Conservation (phyloP, 2,113 vertebrate genomes). For the Gymnobelideus leadbeateri region DNA sequence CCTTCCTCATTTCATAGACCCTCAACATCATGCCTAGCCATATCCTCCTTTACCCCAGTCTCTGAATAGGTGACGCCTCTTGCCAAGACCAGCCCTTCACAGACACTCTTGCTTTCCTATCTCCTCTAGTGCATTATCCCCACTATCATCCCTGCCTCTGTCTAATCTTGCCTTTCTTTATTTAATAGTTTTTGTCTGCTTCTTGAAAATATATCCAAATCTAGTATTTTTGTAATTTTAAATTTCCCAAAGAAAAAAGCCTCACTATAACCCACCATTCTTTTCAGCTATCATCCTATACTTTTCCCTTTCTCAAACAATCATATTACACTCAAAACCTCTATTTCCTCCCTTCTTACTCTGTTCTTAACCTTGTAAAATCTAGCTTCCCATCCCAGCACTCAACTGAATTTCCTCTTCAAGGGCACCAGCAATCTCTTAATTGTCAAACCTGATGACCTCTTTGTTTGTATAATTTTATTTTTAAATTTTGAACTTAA, state of each 20-base stretch:
- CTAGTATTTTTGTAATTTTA: neutral
- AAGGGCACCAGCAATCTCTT: too few relatives aligned
- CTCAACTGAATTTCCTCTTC: neutral
- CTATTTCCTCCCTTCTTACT: neutral
- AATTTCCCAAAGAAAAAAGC: too few relatives aligned
- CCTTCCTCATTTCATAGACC: neutral
- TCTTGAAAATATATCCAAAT: neutral
- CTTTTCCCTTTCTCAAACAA: neutral
- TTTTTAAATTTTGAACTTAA: neutral
- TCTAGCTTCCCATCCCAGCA: neutral
- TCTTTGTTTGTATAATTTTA: neutral
- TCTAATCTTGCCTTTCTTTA: neutral
- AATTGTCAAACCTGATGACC: neutral
- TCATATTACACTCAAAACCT: neutral
- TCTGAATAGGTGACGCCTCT: neutral
- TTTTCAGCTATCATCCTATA: neutral
- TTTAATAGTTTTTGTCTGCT: neutral
- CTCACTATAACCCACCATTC: too few relatives aligned
- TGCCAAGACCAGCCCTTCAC: neutral
- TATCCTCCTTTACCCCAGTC: neutral
- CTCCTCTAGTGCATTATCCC: neutral
- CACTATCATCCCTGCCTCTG: neutral
- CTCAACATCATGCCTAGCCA: neutral
- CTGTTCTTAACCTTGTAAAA: neutral
- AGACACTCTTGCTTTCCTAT: neutral